A percentile compares a stretch with the other conserved stretches of the same genome.
Conservation (phyloP, 2,113 vertebrate genomes). For the Motacilla tschutschensis region DNA sequence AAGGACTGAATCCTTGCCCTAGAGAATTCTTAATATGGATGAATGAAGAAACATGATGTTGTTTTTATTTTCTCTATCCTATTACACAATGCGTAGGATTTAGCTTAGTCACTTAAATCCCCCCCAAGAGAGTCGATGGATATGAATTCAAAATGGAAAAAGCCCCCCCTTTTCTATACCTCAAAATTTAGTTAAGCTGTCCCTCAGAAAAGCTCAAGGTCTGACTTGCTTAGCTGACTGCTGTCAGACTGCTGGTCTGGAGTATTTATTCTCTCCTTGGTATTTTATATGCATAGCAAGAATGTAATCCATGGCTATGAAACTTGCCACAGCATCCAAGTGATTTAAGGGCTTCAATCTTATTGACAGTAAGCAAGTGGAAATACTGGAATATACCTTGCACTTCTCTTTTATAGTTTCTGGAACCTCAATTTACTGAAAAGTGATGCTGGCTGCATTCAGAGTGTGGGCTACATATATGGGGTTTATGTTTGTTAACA, state of each 20-base stretch:
- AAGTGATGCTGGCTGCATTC: background rate
- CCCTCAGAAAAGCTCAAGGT: background rate
- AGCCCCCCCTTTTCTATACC: background rate
- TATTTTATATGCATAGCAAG: background rate
- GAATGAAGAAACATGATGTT: background rate
- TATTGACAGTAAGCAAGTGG: background rate
- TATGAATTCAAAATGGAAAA: background rate
- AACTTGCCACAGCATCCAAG: background rate
- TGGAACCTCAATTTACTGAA: background rate
- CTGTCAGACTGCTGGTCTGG: background rate
- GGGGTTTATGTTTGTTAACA: background rate
- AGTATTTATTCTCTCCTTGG: background rate
- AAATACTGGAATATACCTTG: background rate
- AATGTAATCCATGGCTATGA: background rate
- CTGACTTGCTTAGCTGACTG: background rate
- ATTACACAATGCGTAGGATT: background rate
- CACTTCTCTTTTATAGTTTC: background rate
- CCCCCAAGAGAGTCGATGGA: background rate
- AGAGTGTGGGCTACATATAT: accelerated
- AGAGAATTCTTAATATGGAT: background rate
- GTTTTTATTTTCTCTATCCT: background rate
- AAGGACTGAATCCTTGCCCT: background rate
- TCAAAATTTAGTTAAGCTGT: background rate
- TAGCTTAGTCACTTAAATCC: background rate
- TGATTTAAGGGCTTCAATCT: background rate